Evolutionary conservation across 2,797 vertebrate species (phyloP).

Genomic region (Hoplostethus mediterraneus): DNA sequence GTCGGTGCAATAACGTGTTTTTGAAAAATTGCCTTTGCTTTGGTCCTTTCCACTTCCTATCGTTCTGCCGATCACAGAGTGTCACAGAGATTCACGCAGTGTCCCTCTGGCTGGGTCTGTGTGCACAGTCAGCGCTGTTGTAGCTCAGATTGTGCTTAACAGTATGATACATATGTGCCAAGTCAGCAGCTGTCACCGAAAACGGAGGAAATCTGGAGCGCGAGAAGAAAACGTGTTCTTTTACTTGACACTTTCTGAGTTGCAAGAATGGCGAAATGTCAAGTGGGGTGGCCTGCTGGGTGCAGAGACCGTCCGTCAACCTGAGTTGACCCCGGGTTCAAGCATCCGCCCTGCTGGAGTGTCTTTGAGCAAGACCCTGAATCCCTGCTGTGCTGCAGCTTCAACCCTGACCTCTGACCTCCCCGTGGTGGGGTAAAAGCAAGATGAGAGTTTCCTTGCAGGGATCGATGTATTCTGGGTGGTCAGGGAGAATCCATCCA

Average conservation of each 20-base stretch:
- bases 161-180: slow-evolving; percentile 68
- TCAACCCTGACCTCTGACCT: too few species aligned
- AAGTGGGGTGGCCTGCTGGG: slow-evolving; percentile 33
- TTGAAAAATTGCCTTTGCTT: slow-evolving; percentile 77
- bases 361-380: slow-evolving; percentile 47
- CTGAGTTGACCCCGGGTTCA: background rate
- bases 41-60: slow-evolving; percentile 71
- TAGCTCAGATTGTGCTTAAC: slow-evolving; percentile 62
- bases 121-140: slow-evolving; percentile 74
- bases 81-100: slow-evolving; percentile 54
- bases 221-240: slow-evolving; percentile 58
- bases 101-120: slow-evolving; percentile 51
- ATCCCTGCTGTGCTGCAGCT: slow-evolving; percentile 1
- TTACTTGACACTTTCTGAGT: slow-evolving; percentile 65
- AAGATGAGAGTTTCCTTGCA: too few species aligned
- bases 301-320: slow-evolving; percentile 51
- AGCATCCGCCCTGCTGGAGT: slow-evolving; percentile 33
- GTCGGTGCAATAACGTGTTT: background rate
- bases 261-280: slow-evolving; percentile 61
- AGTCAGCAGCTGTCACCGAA: slow-evolving; percentile 77
- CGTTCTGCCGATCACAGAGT: slow-evolving; percentile 75
- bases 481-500: too few species aligned
- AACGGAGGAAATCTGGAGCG: slow-evolving; percentile 61
- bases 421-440: too few species aligned
- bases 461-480: too few species aligned